Conservation (phyloP, 2,888 invertebrate genomes). For the Norana najaformis region DNA sequence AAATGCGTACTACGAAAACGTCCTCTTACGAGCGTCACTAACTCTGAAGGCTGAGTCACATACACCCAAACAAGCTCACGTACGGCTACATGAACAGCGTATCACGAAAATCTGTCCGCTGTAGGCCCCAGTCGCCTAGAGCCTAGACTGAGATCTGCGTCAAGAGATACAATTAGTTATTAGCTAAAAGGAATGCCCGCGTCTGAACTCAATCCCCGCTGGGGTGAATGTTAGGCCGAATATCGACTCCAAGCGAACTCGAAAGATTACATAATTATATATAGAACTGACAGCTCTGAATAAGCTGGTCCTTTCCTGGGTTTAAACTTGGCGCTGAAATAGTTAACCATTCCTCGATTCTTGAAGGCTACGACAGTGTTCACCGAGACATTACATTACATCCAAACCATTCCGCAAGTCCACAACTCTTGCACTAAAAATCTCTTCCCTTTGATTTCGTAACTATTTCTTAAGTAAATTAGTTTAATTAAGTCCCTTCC, state of each 20-base stretch:
- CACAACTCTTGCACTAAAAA: too few species aligned
- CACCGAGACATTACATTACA: too few species aligned
- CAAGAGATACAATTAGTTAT: neutral
- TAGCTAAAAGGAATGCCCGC: neutral
- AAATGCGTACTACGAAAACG: neutral
- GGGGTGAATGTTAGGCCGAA: neutral
- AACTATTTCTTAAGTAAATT: too few species aligned
- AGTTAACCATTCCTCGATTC: too few species aligned
- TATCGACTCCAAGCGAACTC: neutral
- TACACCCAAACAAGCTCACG: too few species aligned
- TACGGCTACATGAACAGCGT: neutral
- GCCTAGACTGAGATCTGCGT: neutral
- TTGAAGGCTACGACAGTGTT: too few species aligned
- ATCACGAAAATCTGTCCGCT: too few species aligned
- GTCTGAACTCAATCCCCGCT: neutral
- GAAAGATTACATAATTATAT: too few species aligned
- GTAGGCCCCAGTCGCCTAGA: neutral
- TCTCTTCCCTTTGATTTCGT: too few species aligned
- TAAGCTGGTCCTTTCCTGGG: neutral
- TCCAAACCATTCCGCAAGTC: too few species aligned
- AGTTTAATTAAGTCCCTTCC: too few species aligned
- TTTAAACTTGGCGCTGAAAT: too few species aligned
- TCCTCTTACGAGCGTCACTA: neutral
- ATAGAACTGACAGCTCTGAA: neutral
- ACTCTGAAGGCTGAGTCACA: neutral